These are phyloP conservation scores for Lutjanus argentimaculatus DNA, from an alignment of 2,797 vertebrate species.

Conservation along the genomic window DNA sequence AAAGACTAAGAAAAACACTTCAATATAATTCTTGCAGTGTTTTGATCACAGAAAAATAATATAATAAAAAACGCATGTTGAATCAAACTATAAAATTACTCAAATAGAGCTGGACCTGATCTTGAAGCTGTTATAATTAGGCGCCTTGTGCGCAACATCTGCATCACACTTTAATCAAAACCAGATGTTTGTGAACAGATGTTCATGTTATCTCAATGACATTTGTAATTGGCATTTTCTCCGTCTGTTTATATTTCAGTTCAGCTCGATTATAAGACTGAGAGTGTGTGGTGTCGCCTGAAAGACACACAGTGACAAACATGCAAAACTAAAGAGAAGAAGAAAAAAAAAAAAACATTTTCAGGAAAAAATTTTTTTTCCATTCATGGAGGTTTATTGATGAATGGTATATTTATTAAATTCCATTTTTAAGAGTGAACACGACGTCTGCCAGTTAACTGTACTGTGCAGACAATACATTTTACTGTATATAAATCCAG, in stretches of 20 bases:
- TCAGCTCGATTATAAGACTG: not conserved
- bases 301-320: constrained; percentile 52
- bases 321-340: constrained; percentile 59
- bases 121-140: constrained; percentile 20
- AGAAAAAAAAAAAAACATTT: constrained; percentile 59
- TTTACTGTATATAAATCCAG: constrained; percentile 46
- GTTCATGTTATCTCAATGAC: not conserved
- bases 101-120: not conserved
- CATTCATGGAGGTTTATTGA: constrained; percentile 78
- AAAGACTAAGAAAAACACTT: constrained; percentile 2
- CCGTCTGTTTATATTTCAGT: constrained; percentile 15
- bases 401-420: constrained; percentile 63
- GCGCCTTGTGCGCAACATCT: constrained; percentile 37
- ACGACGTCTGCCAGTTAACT: constrained; percentile 69
- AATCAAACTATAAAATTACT: not conserved
- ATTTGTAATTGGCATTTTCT: constrained; percentile 6
- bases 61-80: not conserved
- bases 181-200: constrained; percentile 31
- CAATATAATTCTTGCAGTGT: not conserved
- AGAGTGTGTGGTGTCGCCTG: constrained; percentile 17
- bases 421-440: constrained; percentile 86
- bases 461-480: constrained; percentile 47
- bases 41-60: not conserved
- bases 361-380: constrained; percentile 69
- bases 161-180: constrained; percentile 15